A percentile compares a stretch with the other conserved stretches of the same genome.
Evolutionary conservation across 2,797 vertebrate species (phyloP).

Genomic region (Salarias fasciatus): DNA sequence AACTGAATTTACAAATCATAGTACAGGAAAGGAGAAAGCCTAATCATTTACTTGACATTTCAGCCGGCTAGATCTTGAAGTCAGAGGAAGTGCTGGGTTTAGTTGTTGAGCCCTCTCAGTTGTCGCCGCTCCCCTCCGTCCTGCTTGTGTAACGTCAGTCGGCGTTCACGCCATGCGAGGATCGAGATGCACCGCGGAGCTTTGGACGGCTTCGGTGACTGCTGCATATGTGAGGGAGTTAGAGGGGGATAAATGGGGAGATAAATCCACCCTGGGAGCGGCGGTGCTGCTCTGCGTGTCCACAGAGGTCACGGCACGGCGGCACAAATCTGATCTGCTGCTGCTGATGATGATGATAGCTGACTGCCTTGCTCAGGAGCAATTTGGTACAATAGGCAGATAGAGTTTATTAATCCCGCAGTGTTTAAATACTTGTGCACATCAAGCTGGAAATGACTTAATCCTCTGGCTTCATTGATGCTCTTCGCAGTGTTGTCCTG

Average conservation of each 20-base stretch:
- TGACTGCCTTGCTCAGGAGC: constrained; percentile 1
- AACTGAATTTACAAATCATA: too few species aligned
- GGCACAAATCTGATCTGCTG: background rate
- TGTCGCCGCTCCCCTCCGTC: background rate
- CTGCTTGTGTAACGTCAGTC: background rate
- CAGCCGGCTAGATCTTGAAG: background rate
- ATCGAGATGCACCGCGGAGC: background rate
- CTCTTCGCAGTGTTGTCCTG: too few species aligned
- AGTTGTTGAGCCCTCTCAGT: background rate
- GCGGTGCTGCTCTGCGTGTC: background rate
- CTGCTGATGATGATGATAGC: background rate
- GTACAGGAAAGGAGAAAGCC: too few species aligned
- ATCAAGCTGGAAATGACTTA: background rate
- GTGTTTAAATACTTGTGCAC: background rate
- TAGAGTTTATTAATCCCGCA: constrained; percentile 21
- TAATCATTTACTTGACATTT: too few species aligned
- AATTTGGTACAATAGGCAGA: constrained; percentile 14
- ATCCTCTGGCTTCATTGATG: too few species aligned
- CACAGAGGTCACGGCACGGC: background rate
- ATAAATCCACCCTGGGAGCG: background rate
- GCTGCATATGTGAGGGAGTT: background rate
- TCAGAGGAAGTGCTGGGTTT: background rate
- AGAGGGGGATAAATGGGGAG: background rate
- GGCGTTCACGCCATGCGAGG: background rate
- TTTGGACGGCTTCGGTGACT: background rate